These are phyloP conservation scores for Cisticola juncidis DNA, from an alignment of 2,113 vertebrate genomes.

Conservation along the genomic window DNA sequence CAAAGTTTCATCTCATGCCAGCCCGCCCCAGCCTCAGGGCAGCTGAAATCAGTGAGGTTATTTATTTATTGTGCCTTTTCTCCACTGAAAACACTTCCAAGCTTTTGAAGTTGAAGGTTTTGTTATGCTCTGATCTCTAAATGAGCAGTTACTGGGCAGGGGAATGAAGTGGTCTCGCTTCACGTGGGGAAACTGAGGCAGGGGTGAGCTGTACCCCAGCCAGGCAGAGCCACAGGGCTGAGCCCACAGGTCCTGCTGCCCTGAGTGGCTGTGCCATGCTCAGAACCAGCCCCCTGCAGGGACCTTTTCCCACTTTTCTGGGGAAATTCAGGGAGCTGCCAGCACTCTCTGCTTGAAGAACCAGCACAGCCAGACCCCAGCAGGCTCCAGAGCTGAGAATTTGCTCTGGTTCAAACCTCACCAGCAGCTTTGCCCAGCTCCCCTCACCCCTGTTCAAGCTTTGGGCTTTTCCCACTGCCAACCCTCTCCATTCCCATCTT, in stretches of 20 bases:
- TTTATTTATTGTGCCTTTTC: background rate
- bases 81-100: background rate
- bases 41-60: background rate
- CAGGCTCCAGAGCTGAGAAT: accelerated
- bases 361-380: accelerated
- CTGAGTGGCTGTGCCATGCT: accelerated
- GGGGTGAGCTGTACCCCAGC: accelerated
- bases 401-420: background rate
- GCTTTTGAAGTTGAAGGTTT: background rate
- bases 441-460: background rate
- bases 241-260: accelerated
- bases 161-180: background rate
- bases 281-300: background rate
- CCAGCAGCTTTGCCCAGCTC: background rate
- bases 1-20: background rate
- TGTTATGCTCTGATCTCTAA: background rate
- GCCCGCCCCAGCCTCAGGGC: background rate
- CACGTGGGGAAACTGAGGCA: background rate
- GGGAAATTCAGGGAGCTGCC: background rate
- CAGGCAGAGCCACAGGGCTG: background rate
- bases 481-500: accelerated
- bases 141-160: accelerated
- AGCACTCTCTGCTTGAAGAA: background rate
- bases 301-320: background rate
- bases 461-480: background rate